Percentiles rank a stretch among this genome's conserved stretches.
Evolutionary conservation across 1,140 invertebrate species (phyloP).

Genomic region (Elymnias hypermnestra): DNA sequence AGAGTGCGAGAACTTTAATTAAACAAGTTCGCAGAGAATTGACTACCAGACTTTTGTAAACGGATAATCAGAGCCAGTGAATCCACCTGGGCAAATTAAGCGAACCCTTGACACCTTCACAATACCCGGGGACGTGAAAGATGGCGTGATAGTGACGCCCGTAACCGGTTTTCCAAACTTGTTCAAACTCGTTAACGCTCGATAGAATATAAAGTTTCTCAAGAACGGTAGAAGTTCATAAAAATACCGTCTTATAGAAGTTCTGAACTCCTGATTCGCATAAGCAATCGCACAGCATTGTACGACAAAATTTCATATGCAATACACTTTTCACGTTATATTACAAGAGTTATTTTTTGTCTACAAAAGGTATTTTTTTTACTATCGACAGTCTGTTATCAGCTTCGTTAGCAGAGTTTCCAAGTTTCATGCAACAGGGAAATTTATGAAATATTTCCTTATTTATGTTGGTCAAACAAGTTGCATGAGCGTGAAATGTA

Average conservation of each 20-base stretch:
- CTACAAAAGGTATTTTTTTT: too few species aligned
- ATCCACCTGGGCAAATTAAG: constrained; percentile 55
- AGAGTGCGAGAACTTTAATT: constrained; percentile 72
- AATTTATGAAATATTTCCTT: too few species aligned
- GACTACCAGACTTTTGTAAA: constrained; percentile 64
- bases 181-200: constrained; percentile 32
- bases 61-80: constrained; percentile 61
- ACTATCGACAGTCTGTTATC: too few species aligned
- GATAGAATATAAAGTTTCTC: constrained; percentile 48
- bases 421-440: too few species aligned
- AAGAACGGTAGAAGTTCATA: constrained; percentile 29
- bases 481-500: too few species aligned
- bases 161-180: constrained; percentile 30
- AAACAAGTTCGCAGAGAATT: constrained; percentile 69
- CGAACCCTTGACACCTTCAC: constrained; percentile 35
- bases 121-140: constrained; percentile 25
- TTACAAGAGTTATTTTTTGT: too few species aligned
- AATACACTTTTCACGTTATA: constrained; percentile 7
- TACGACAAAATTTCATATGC: constrained; percentile 15
- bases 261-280: constrained; percentile 30
- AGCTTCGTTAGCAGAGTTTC: too few species aligned
- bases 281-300: constrained; percentile 26
- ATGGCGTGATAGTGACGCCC: constrained; percentile 43
- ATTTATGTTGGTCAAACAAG: too few species aligned
- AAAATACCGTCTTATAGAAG: constrained; percentile 28